These are phyloP conservation scores for Myopa testacea DNA, from an alignment of 2,888 invertebrate species.

Conservation along the genomic window DNA sequence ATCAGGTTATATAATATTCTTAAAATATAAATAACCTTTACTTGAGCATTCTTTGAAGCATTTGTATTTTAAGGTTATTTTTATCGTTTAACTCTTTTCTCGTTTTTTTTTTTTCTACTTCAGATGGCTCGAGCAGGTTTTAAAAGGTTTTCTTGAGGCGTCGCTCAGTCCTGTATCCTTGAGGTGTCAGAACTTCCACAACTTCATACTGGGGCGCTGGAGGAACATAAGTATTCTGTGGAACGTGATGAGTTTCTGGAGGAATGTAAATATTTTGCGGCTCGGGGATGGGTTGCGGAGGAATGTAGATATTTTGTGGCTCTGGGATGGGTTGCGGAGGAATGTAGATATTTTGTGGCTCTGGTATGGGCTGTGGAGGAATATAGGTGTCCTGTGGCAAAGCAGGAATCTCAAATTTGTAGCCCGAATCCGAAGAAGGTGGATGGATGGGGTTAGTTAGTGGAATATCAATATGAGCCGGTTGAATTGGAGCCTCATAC, in stretches of 20 bases:
- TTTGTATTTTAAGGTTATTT: too few relatives aligned
- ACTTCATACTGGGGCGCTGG: slow-evolving; percentile 33
- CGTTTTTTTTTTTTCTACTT: not conserved
- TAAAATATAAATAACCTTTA: too few relatives aligned
- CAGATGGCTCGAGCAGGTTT: not conserved
- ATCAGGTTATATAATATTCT: too few relatives aligned
- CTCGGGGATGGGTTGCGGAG: not conserved
- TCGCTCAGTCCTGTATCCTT: slow-evolving; percentile 32
- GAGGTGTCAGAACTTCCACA: slow-evolving; percentile 31
- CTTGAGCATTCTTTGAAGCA: too few relatives aligned
- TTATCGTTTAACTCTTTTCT: too few relatives aligned
- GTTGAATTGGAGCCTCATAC: not conserved
- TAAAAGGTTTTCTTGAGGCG: not conserved
- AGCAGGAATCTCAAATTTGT: not conserved
- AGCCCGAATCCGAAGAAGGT: not conserved
- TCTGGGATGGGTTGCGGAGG: slow-evolving; percentile 14
- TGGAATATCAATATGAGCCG: not conserved
- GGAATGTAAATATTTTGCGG: slow-evolving; percentile 32
- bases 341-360: slow-evolving; percentile 30
- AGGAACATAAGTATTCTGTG: slow-evolving; percentile 31
- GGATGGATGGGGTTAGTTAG: not conserved
- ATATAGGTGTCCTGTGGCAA: not conserved
- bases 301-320: slow-evolving; percentile 30
- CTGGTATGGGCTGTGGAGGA: not conserved
- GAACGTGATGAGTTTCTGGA: slow-evolving; percentile 17